Percentiles rank a stretch among this genome's conserved stretches.
These are phyloP conservation scores for Macroglossus sobrinus DNA, from an alignment of 2,113 vertebrate genomes.

Conservation along the genomic window DNA sequence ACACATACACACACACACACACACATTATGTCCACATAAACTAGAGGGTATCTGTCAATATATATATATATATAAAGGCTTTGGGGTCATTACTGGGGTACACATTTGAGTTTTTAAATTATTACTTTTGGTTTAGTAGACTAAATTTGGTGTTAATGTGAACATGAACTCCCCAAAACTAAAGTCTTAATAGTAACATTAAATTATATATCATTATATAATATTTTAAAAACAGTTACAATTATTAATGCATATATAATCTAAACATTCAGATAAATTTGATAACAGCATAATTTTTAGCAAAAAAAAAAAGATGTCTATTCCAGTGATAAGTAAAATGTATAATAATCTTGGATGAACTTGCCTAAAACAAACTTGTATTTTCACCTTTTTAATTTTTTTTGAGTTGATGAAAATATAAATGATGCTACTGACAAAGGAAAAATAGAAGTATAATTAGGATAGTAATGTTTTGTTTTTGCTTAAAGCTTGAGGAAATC, in stretches of 20 bases:
- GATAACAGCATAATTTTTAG: slow-evolving; percentile 54
- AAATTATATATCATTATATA: neutral
- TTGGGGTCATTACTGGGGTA: neutral
- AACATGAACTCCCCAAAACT: neutral
- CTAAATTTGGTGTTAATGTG: neutral
- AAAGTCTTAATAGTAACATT: neutral
- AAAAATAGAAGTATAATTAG: neutral
- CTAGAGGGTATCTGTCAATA: neutral
- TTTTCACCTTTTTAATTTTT: neutral
- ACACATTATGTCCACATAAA: neutral
- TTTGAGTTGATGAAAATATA: neutral
- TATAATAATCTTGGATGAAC: slow-evolving; percentile 7
- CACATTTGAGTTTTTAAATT: neutral
- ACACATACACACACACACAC: neutral
- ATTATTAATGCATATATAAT: neutral
- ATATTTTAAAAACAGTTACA: neutral
- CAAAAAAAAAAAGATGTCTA: slow-evolving; percentile 39
- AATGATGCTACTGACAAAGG: neutral
- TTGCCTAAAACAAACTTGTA: neutral
- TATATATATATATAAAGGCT: neutral
- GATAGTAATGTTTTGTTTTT: neutral
- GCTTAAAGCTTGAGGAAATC: neutral
- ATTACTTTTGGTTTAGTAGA: neutral
- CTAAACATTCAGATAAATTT: slow-evolving; percentile 59
- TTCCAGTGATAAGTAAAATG: neutral